A percentile compares a stretch with the other conserved stretches of the same genome.
These are phyloP conservation scores for Acomys russatus DNA, from an alignment of 2,797 vertebrate species.

Conservation along the genomic window DNA sequence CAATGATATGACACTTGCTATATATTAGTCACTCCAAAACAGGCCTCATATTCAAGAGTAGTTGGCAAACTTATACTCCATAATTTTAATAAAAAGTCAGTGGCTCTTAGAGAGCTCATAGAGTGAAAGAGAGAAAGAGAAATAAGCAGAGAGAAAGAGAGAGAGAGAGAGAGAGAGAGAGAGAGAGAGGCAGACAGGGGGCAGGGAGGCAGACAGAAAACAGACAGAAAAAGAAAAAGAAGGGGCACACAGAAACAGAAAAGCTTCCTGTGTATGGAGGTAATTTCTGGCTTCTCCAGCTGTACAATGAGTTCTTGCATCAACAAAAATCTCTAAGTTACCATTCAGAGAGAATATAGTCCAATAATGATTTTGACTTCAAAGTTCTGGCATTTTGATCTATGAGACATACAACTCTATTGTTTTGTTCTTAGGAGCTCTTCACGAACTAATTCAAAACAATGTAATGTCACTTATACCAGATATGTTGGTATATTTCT, in stretches of 20 bases:
- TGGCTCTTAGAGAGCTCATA: neutral
- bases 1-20: neutral
- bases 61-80: neutral
- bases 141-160: neutral
- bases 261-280: too few relatives aligned
- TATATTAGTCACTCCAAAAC: neutral
- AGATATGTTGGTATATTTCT: neutral
- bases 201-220: neutral
- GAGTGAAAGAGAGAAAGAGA: neutral
- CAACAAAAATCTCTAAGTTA: accelerated
- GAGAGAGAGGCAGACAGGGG: neutral
- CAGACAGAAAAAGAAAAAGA: neutral
- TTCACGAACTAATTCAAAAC: neutral
- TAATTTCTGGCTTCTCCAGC: neutral
- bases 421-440: neutral
- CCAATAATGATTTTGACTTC: neutral
- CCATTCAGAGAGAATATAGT: neutral
- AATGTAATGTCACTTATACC: neutral
- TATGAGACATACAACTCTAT: neutral
- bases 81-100: too few relatives aligned
- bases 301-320: neutral
- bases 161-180: neutral
- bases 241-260: neutral
- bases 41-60: neutral
- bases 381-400: neutral